These are phyloP conservation scores for Theocolax elegans DNA, from an alignment of 1,140 invertebrate genomes.

Conservation along the genomic window DNA sequence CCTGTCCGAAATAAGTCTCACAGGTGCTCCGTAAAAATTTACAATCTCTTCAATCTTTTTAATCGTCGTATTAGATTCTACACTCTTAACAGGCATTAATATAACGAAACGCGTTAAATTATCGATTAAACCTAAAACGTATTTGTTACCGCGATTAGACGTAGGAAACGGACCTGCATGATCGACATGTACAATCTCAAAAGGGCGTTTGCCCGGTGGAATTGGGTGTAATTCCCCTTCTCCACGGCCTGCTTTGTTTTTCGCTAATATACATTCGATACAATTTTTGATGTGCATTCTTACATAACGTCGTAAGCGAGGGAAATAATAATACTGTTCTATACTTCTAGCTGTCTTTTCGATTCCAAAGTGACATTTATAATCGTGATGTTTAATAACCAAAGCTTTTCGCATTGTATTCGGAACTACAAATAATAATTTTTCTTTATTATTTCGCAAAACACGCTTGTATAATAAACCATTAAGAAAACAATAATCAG, in stretches of 20 bases:
- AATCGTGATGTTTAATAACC: conserved; percentile 1
- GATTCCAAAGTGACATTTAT: neutral
- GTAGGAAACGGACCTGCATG: conserved; percentile 45
- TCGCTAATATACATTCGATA: conserved; percentile 37
- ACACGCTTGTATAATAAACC: conserved; percentile 7
- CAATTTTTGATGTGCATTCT: conserved; percentile 36
- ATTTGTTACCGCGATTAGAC: conserved; percentile 48
- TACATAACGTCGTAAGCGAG: conserved; percentile 12
- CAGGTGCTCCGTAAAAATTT: conserved; percentile 22
- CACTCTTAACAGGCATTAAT: conserved; percentile 23
- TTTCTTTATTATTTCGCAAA: no score
- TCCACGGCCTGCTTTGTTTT: conserved; percentile 31
- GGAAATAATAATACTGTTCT: neutral
- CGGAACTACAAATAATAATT: conserved; percentile 1
- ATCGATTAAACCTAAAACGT: no score
- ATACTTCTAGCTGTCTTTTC: neutral
- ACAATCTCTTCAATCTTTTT: conserved; percentile 24
- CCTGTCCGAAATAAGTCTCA: conserved; percentile 21
- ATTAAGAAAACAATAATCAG: conserved; percentile 16
- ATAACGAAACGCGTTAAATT: conserved; percentile 53
- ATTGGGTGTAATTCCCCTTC: conserved; percentile 39
- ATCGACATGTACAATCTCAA: conserved; percentile 39
- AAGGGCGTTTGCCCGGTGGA: conserved; percentile 37
- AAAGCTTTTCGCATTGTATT: neutral
- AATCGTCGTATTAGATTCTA: neutral